Conservation (phyloP, 2,797 vertebrate genomes). For the Sebastes jordani region DNA sequence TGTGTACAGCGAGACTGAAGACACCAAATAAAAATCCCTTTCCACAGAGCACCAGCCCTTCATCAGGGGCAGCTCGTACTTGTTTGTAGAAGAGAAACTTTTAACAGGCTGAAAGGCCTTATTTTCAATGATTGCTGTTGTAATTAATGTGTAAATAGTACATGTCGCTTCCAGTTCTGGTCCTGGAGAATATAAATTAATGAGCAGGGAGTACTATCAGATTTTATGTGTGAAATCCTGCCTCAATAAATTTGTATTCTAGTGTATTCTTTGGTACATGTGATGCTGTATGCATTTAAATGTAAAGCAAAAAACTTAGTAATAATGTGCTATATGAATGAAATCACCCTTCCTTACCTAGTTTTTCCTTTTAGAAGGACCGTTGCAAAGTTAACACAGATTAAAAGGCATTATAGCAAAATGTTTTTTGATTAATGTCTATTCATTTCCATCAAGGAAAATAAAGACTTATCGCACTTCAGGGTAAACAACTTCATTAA, state of each 20-base stretch:
- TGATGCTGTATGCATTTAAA: neutral
- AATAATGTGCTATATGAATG: neutral
- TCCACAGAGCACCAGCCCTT: slow-evolving; percentile 49
- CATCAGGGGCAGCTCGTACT: slow-evolving; percentile 40
- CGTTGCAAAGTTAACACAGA: slow-evolving; percentile 24
- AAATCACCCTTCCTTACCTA: neutral
- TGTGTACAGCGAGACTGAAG: slow-evolving; percentile 59
- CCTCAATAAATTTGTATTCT: slow-evolving; percentile 2
- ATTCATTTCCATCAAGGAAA: slow-evolving; percentile 57
- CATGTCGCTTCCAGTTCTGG: slow-evolving; percentile 17
- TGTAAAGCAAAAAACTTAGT: neutral
- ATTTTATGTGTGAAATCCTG: neutral
- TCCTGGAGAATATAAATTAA: slow-evolving; percentile 18
- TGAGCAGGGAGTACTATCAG: neutral
- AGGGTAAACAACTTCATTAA: slow-evolving; percentile 71
- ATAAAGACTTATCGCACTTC: slow-evolving; percentile 51
- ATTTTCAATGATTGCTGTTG: slow-evolving; percentile 34
- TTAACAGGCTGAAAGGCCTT: slow-evolving; percentile 22
- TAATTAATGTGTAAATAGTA: slow-evolving; percentile 28
- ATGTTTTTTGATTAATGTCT: slow-evolving; percentile 56
- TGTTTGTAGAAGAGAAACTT: slow-evolving; percentile 53
- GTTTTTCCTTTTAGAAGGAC: slow-evolving; percentile 16
- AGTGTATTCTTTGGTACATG: neutral
- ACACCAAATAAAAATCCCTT: slow-evolving; percentile 55
- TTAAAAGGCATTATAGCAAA: slow-evolving; percentile 52